These are phyloP conservation scores for Cricetomys ansorgei DNA, from an alignment of 2,113 vertebrate genomes.

Conservation along the genomic window DNA sequence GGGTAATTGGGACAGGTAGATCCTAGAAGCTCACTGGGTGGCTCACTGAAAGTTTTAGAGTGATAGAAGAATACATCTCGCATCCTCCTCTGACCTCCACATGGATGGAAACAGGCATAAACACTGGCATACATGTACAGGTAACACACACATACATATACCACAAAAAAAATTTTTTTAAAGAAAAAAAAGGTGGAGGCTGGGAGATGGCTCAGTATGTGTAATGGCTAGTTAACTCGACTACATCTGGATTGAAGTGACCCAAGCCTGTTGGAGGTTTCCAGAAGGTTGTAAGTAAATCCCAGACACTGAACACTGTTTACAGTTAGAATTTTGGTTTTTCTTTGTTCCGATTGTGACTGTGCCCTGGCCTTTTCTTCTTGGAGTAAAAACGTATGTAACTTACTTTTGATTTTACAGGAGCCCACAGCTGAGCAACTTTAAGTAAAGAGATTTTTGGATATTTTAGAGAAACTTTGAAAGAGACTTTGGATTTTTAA, in stretches of 20 bases:
- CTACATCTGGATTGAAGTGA: neutral
- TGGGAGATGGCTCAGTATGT: neutral
- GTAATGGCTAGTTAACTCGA: neutral
- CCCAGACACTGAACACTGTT: neutral
- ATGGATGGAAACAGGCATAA: neutral
- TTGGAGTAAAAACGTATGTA: no score
- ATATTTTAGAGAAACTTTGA: no score
- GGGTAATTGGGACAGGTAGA: neutral
- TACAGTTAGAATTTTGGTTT: neutral
- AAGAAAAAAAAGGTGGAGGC: neutral
- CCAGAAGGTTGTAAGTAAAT: neutral
- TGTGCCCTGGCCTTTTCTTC: neutral
- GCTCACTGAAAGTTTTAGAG: neutral
- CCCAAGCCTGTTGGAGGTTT: neutral
- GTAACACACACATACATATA: neutral
- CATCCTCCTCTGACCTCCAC: neutral
- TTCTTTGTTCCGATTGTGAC: neutral
- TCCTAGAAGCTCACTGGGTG: neutral
- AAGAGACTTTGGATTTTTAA: neutral
- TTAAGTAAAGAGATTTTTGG: neutral
- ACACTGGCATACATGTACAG: neutral
- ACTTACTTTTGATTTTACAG: neutral
- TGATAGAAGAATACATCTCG: neutral
- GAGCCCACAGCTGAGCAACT: neutral
- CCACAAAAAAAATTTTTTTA: neutral